A percentile compares a stretch with the other conserved stretches of the same genome.
Conservation (phyloP, 2,888 invertebrate genomes). For the Tryphoninae sp. region DNA sequence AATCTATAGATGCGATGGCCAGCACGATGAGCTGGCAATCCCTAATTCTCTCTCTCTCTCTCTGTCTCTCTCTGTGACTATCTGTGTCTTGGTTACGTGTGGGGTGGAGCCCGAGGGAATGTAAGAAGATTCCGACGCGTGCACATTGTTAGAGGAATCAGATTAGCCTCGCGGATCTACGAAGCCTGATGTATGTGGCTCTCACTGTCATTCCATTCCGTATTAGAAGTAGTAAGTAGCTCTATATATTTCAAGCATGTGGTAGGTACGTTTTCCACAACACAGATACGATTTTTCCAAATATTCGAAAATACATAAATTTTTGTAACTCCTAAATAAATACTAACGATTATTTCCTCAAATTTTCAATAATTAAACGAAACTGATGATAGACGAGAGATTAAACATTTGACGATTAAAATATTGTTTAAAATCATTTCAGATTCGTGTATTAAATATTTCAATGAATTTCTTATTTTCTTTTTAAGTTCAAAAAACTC, state of each 20-base stretch:
- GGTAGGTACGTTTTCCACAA: too few species aligned
- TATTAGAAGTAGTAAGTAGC: conserved; percentile 37
- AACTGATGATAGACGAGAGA: too few species aligned
- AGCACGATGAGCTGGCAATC: conserved; percentile 52
- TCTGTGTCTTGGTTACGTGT: conserved; percentile 20
- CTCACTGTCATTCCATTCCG: conserved; percentile 63
- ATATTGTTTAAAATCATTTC: too few species aligned
- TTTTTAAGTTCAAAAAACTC: too few species aligned
- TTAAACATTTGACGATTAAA: too few species aligned
- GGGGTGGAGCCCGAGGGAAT: conserved; percentile 67
- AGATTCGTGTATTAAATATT: too few species aligned
- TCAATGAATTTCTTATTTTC: too few species aligned
- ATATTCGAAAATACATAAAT: too few species aligned
- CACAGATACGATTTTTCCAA: too few species aligned
- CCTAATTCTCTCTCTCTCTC: conserved; percentile 32
- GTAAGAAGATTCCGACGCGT: conserved; percentile 82
- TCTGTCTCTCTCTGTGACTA: neutral
- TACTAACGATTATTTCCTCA: too few species aligned
- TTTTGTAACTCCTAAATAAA: too few species aligned
- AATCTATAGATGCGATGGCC: conserved; percentile 76
- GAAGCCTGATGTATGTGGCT: conserved; percentile 80
- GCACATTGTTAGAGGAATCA: conserved; percentile 81
- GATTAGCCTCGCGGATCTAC: conserved; percentile 75
- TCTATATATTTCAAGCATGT: neutral
- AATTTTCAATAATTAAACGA: too few species aligned